These are phyloP conservation scores for Gymnothorax reevesii DNA, from an alignment of 2,797 vertebrate species.

Conservation along the genomic window DNA sequence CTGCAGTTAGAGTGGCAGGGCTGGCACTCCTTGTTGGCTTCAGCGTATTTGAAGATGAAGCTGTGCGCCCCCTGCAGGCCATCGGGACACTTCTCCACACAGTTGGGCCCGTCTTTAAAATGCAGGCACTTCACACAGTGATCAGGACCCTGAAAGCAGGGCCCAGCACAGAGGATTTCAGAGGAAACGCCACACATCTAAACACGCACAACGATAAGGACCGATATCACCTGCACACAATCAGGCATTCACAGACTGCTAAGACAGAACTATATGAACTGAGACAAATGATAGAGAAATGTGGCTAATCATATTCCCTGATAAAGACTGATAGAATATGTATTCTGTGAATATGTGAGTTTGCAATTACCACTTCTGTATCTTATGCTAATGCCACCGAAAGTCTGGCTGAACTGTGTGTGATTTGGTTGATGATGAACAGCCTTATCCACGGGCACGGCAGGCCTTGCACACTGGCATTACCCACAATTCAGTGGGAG, in stretches of 20 bases:
- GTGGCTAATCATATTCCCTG: neutral
- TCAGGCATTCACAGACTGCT: neutral
- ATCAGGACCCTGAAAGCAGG: slow-evolving; percentile 82
- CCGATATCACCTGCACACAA: neutral
- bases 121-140: slow-evolving; percentile 91
- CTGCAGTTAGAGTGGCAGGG: slow-evolving; percentile 95
- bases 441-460: neutral
- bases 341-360: neutral
- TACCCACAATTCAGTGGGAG: slow-evolving; percentile 60
- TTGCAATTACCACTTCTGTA: neutral
- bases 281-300: neutral
- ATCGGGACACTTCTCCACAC: slow-evolving; percentile 95
- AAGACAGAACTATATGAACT: neutral
- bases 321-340: neutral
- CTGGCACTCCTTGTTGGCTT: slow-evolving; percentile 91
- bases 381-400: slow-evolving; percentile 35
- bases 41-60: slow-evolving; percentile 96
- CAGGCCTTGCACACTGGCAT: neutral
- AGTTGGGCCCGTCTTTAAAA: slow-evolving; percentile 96
- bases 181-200: neutral
- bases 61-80: slow-evolving; percentile 91
- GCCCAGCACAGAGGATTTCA: slow-evolving; percentile 22
- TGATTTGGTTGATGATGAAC: slow-evolving; percentile 8
- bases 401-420: neutral
- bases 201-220: neutral